These are phyloP conservation scores for Steatornis caripensis DNA, from an alignment of 2,113 vertebrate genomes.

Conservation along the genomic window DNA sequence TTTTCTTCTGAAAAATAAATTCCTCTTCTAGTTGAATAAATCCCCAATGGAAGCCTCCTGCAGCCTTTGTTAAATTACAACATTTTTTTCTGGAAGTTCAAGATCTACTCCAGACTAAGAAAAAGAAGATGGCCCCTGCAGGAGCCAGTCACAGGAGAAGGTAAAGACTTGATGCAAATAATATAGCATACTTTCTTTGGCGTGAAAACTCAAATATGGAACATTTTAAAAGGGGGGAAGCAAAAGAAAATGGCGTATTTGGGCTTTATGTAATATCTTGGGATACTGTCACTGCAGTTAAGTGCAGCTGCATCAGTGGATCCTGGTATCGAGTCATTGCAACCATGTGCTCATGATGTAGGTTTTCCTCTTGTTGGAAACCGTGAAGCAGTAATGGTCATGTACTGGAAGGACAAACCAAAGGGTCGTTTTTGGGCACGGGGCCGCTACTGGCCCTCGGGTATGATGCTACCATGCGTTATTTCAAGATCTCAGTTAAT, in stretches of 20 bases:
- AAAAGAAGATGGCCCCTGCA: not conserved
- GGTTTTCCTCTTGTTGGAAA: not conserved
- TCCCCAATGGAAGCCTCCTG: not conserved
- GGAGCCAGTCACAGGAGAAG: not conserved
- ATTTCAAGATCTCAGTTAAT: not conserved
- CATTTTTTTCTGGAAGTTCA: not conserved
- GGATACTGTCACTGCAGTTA: not conserved
- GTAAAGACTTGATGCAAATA: not conserved
- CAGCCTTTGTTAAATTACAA: not conserved
- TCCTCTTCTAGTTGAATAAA: not conserved
- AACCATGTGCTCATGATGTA: accelerated
- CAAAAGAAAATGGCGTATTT: not conserved
- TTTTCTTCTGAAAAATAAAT: not conserved
- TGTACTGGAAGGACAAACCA: not conserved
- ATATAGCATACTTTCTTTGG: accelerated
- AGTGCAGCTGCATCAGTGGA: not conserved
- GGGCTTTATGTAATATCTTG: not conserved
- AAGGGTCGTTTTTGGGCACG: not conserved
- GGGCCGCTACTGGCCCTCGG: not conserved
- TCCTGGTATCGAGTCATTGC: not conserved
- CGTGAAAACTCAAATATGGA: not conserved
- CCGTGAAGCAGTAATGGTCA: not conserved
- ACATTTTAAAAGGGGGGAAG: too few relatives aligned
- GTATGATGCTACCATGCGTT: not conserved
- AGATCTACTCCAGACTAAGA: not conserved